Percentiles rank a stretch among this genome's conserved stretches.
Evolutionary conservation across 2,888 invertebrate species (phyloP).

Genomic region (Stenoptilia bipunctidactyla): DNA sequence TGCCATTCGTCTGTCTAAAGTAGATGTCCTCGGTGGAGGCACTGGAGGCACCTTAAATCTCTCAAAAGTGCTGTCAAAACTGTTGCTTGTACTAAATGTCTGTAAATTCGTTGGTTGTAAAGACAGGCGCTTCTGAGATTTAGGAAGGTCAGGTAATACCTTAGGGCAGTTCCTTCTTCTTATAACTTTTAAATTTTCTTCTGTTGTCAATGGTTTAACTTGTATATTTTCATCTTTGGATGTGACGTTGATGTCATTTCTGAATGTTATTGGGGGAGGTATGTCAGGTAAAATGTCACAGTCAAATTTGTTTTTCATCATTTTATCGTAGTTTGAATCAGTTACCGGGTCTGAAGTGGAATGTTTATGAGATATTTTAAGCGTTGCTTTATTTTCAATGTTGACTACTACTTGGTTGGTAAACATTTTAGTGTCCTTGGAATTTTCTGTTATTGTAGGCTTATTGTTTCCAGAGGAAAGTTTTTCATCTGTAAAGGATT

Average conservation of each 20-base stretch:
- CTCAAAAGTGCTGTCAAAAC: constrained; percentile 37
- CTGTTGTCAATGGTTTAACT: constrained; percentile 66
- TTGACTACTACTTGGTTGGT: constrained; percentile 41
- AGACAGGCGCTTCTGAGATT: constrained; percentile 72
- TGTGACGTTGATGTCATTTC: constrained; percentile 81
- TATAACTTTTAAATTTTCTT: constrained; percentile 80
- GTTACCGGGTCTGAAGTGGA: constrained; percentile 78
- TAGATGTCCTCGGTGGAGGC: constrained; percentile 82
- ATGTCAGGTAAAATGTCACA: constrained; percentile 34
- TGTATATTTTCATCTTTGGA: constrained; percentile 70
- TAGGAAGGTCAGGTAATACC: constrained; percentile 84
- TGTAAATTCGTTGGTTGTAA: constrained; percentile 70
- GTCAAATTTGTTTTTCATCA: constrained; percentile 35
- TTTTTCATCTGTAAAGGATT: constrained; percentile 62
- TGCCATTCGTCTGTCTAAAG: constrained; percentile 72
- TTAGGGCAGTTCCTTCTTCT: constrained; percentile 86
- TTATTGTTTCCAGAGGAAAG: constrained; percentile 45
- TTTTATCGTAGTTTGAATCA: constrained; percentile 61
- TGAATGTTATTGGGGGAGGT: constrained; percentile 54
- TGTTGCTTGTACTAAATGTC: constrained; percentile 42
- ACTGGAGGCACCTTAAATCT: constrained; percentile 71
- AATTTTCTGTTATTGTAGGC: constrained; percentile 45
- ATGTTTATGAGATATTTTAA: constrained; percentile 74
- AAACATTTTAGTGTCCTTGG: constrained; percentile 28
- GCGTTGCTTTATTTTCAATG: constrained; percentile 26